These are phyloP conservation scores for Cryptocheilus praepositus DNA, from an alignment of 2,888 invertebrate species.

Conservation along the genomic window DNA sequence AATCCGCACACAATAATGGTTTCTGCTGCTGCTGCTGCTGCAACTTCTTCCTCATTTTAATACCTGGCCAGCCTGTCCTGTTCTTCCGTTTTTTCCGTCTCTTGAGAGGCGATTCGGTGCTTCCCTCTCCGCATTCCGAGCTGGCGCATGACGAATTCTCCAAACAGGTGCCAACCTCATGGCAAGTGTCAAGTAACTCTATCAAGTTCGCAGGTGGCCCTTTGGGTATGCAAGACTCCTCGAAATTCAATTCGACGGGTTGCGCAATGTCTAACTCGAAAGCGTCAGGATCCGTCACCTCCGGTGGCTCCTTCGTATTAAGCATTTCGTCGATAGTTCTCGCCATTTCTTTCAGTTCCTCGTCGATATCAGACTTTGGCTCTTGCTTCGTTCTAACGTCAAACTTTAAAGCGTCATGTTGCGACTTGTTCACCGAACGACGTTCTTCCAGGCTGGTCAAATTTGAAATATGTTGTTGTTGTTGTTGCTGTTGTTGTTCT, in stretches of 20 bases:
- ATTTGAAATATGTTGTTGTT: slow-evolving; percentile 31
- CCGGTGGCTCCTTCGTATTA: slow-evolving; percentile 74
- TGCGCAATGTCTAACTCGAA: slow-evolving; percentile 68
- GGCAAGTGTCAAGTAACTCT: slow-evolving; percentile 69
- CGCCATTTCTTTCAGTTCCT: slow-evolving; percentile 70
- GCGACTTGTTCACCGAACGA: slow-evolving; percentile 31
- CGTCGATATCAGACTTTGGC: slow-evolving; percentile 62
- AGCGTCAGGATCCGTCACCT: slow-evolving; percentile 76
- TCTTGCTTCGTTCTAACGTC: slow-evolving; percentile 43
- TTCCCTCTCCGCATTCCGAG: slow-evolving; percentile 69
- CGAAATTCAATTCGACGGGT: slow-evolving; percentile 37
- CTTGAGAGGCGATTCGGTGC: slow-evolving; percentile 70
- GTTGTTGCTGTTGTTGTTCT: slow-evolving; percentile 57
- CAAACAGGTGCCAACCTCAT: slow-evolving; percentile 62
- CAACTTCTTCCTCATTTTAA: slow-evolving; percentile 47
- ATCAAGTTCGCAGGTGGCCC: slow-evolving; percentile 68
- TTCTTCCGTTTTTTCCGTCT: slow-evolving; percentile 83
- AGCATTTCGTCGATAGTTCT: slow-evolving; percentile 75
- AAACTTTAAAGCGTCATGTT: slow-evolving; percentile 37
- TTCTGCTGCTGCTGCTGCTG: slow-evolving; percentile 42
- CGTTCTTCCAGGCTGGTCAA: slow-evolving; percentile 41
- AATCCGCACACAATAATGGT: slow-evolving; percentile 34
- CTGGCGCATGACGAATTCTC: slow-evolving; percentile 72
- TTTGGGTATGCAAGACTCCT: slow-evolving; percentile 48
- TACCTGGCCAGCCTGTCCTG: slow-evolving; percentile 87